Evolutionary conservation across 2,113 vertebrate genomes (phyloP), one percentile per base, ranked within the genome.

Genomic region (Macheiramphus alcinus): DNA sequence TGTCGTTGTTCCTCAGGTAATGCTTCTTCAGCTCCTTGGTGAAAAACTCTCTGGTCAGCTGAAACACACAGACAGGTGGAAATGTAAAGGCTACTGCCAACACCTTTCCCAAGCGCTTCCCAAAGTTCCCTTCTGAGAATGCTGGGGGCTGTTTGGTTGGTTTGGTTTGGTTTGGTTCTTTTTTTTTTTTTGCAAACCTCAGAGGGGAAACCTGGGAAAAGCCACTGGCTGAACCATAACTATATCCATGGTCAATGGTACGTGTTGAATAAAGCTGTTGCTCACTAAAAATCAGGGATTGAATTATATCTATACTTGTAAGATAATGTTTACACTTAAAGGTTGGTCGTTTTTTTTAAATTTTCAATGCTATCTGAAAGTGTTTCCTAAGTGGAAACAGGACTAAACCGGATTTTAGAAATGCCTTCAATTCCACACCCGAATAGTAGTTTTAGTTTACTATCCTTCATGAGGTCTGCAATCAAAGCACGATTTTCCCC

Each of bases 31-130:
- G 98, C 81, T 99, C 99, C 94, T 99, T 98, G 95, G 98, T 99
- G 97, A 99, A 99, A 97, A 99, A 99, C 68, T 99, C 98, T 22
- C 99, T 98, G 50, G 99, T 99, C 94, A 99, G 96, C 99, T 99
- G 97, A 67, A 98, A 96, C 0, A 4, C 63, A 92, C 18, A 87
- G 29, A 78, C 8, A 55, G 22, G 29, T 7, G 15, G 82, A 94
- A 89, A 67, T 13, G 20, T 23, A 61, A 90, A 45, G 31, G 31
- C 25, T 71, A 7, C 47, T 42, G 56, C 40, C 53, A 78, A 18
- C 27, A 31, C 21, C n/a, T 42, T 67, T 65, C 55, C 34, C 40
- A 67, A 81, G 65, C 10, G 9, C 29, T 42, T 47, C 53, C 36
- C 72, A 86, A 71, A 85, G 32, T 23, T 72, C 31, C 13, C 34